phyloP scores from a whole-genome alignment of 1,140 invertebrate genomes.

The Rhopalosiphum padi region DNA sequence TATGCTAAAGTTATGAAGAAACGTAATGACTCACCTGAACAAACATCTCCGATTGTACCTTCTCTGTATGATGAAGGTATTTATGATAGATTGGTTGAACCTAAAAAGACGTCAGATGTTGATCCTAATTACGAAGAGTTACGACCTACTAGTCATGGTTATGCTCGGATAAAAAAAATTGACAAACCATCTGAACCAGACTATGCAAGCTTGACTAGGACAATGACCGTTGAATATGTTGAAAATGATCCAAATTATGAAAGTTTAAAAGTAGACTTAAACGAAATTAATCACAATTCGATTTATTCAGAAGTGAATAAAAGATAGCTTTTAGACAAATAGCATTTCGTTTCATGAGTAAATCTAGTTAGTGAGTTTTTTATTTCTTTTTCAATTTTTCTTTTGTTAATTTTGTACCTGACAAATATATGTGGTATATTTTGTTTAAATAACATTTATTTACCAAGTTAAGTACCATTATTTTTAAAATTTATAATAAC shows the following conservation, averaged over 20 bases:
- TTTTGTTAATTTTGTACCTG: conserved; percentile 52
- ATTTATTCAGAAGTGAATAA: conserved; percentile 59
- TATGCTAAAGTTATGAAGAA: conserved; percentile 85
- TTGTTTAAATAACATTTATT: conserved; percentile 37
- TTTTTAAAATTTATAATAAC: conserved; percentile 11
- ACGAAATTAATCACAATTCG: conserved; percentile 61
- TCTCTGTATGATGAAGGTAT: conserved; percentile 18
- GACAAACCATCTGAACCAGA: conserved; percentile 60
- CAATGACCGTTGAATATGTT: conserved; percentile 46
- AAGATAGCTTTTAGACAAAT: conserved; percentile 33
- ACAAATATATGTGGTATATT: conserved; percentile 39
- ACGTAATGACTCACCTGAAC: conserved; percentile 63
- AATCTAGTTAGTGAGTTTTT: conserved; percentile 27
- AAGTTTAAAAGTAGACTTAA: conserved; percentile 58
- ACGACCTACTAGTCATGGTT: conserved; percentile 59
- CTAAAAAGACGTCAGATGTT: conserved; percentile 39
- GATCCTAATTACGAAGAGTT: conserved; percentile 62
- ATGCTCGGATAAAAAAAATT: conserved; percentile 60
- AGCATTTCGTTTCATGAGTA: background rate
- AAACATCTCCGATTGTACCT: background rate
- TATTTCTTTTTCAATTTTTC: conserved; percentile 1
- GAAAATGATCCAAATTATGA: conserved; percentile 61
- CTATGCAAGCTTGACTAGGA: conserved; percentile 61
- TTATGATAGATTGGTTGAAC: conserved; percentile 51
- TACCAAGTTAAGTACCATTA: conserved; percentile 16